Conservation (phyloP, 1,140 invertebrate species). For the Homalodisca vitripennis region DNA sequence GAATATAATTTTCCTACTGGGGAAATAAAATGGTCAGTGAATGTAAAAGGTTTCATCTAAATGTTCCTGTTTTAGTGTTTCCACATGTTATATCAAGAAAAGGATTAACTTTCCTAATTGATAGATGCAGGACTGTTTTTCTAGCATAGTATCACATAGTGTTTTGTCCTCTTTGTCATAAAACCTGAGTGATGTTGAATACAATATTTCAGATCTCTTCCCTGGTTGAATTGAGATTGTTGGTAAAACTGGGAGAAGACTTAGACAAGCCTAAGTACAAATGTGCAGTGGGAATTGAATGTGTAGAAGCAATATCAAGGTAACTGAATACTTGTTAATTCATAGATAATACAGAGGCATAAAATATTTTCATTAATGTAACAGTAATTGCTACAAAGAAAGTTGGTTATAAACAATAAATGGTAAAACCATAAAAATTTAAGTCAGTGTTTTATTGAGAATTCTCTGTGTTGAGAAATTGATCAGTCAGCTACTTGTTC, state of each 20-base stretch:
- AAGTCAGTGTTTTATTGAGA: neutral
- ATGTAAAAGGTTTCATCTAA: too few relatives aligned
- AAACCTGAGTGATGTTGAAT: too few relatives aligned
- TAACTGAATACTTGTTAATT: slow-evolving; percentile 34
- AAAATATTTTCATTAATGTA: neutral
- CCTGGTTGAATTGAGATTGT: slow-evolving; percentile 59
- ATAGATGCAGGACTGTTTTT: too few relatives aligned
- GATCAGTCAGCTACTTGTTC: too few relatives aligned
- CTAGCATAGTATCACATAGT: too few relatives aligned
- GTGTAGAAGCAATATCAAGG: slow-evolving; percentile 64
- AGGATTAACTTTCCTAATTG: too few relatives aligned
- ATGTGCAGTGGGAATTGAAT: slow-evolving; percentile 70
- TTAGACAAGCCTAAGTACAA: slow-evolving; percentile 69
- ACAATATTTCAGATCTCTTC: slow-evolving; percentile 37
- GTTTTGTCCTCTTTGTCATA: too few relatives aligned
- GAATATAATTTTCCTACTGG: too few relatives aligned
- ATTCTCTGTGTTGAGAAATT: neutral
- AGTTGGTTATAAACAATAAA: neutral
- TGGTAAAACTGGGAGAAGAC: slow-evolving; percentile 61
- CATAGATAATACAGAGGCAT: neutral
- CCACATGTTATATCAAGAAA: too few relatives aligned
- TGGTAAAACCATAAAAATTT: neutral
- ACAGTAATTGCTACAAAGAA: neutral
- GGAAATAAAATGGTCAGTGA: too few relatives aligned
- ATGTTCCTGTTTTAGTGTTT: too few relatives aligned